Conservation (phyloP, 2,888 invertebrate genomes). For the Nesidiocoris tenuis region DNA sequence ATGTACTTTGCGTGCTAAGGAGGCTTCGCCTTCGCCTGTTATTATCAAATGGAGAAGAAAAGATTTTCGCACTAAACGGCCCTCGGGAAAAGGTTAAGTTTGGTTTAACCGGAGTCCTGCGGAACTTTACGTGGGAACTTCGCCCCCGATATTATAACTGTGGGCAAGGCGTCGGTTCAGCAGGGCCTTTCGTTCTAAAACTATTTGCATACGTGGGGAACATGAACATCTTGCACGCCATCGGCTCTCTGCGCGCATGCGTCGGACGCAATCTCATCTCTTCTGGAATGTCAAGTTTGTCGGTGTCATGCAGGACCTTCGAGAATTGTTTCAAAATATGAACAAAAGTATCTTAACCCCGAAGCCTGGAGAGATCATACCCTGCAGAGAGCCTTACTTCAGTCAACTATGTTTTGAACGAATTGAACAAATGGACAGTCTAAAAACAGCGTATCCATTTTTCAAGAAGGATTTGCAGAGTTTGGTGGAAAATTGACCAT, state of each 20-base stretch:
- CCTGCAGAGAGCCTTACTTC: too few species aligned
- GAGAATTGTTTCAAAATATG: too few species aligned
- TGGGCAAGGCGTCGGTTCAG: neutral
- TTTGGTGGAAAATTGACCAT: too few species aligned
- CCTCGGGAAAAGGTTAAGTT: neutral
- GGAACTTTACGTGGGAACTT: neutral
- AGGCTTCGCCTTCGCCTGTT: neutral
- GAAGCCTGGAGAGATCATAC: too few species aligned
- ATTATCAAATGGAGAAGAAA: slow-evolving; percentile 5
- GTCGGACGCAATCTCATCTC: neutral
- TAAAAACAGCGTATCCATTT: too few species aligned
- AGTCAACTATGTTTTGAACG: too few species aligned
- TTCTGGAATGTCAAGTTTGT: neutral
- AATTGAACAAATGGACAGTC: too few species aligned
- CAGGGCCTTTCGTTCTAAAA: neutral
- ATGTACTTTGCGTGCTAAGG: neutral
- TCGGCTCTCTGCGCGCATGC: neutral
- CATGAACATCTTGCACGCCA: neutral
- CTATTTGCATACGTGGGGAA: slow-evolving; percentile 2
- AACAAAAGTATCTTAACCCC: too few species aligned
- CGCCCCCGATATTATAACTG: neutral
- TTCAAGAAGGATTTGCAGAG: too few species aligned
- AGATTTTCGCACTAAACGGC: slow-evolving; percentile 2
- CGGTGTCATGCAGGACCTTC: neutral
- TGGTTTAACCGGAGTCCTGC: neutral